phyloP scores from a whole-genome alignment of 1,140 invertebrate genomes.

The Drosophila sucinea region DNA sequence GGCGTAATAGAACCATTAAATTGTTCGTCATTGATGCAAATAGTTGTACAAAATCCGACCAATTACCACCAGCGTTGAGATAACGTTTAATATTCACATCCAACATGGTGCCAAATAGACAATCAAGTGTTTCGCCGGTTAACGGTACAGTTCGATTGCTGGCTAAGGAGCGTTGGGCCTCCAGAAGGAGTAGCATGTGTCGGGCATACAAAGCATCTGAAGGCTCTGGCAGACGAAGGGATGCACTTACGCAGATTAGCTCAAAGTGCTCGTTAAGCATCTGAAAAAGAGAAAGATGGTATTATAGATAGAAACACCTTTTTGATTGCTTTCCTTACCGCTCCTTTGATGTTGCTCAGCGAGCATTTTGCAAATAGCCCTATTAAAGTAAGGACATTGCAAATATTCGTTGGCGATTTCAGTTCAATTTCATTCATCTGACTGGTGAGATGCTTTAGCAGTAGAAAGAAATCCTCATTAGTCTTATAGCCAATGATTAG shows the following conservation, averaged over 20 bases:
- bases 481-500: constrained; percentile 78
- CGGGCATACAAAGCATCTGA: constrained; percentile 25
- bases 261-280: constrained; percentile 80
- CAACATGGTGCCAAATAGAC: constrained; percentile 62
- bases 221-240: constrained; percentile 45
- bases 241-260: constrained; percentile 51
- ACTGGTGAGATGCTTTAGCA: constrained; percentile 37
- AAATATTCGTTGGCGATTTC: constrained; percentile 28
- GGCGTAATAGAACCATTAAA: constrained; percentile 54
- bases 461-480: constrained; percentile 72
- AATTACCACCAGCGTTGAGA: constrained; percentile 44
- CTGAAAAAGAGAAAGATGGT: constrained; percentile 27
- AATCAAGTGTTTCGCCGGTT: constrained; percentile 69
- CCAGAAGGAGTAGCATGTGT: constrained; percentile 43
- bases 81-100: constrained; percentile 71
- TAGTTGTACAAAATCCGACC: constrained; percentile 52
- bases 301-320: background rate
- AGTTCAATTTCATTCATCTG: constrained; percentile 48
- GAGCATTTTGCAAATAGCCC: constrained; percentile 67
- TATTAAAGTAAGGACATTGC: constrained; percentile 61
- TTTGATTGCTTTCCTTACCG: constrained; percentile 45
- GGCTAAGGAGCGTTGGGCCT: constrained; percentile 61
- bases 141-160: constrained; percentile 69
- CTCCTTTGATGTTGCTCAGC: constrained; percentile 72
- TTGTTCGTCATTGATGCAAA: constrained; percentile 57